phyloP scores from a whole-genome alignment of 2,888 invertebrate genomes.

The Drosophila greeni region DNA sequence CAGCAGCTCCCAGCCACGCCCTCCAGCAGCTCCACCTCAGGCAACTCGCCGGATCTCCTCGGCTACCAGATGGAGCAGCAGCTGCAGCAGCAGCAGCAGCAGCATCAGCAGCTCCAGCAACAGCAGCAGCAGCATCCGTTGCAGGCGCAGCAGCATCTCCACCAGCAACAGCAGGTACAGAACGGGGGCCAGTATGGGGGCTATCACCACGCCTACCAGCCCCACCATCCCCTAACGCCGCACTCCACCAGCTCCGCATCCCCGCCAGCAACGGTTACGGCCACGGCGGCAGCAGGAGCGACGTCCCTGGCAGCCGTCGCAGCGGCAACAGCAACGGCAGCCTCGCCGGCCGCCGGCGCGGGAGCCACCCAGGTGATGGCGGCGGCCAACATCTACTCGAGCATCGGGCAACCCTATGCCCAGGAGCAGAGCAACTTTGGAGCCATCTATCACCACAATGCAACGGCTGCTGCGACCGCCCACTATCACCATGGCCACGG shows the following conservation, averaged over 20 bases:
- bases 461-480: constrained; percentile 56
- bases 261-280: constrained; percentile 38
- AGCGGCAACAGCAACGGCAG: constrained; percentile 14
- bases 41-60: constrained; percentile 75
- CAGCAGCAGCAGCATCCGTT: constrained; percentile 37
- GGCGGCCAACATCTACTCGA: constrained; percentile 75
- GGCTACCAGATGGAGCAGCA: constrained; percentile 61
- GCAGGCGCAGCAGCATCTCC: constrained; percentile 36
- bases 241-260: constrained; percentile 62
- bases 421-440: constrained; percentile 78
- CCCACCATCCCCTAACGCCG: constrained; percentile 55
- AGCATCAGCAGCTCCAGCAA: constrained; percentile 42
- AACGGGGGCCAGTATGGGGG: constrained; percentile 32
- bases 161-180: constrained; percentile 39
- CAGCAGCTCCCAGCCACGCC: constrained; percentile 65
- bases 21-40: constrained; percentile 72
- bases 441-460: constrained; percentile 78
- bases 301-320: constrained; percentile 21
- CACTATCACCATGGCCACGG: constrained; percentile 59
- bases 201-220: constrained; percentile 33
- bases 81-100: constrained; percentile 51
- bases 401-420: constrained; percentile 77
- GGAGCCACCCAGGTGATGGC: constrained; percentile 67
- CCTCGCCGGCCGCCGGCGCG: constrained; percentile 35
- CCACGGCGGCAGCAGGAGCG: constrained; percentile 1